Evolutionary conservation across 2,797 vertebrate genomes (phyloP).

Genomic region (Urocyon cinereoargenteus): DNA sequence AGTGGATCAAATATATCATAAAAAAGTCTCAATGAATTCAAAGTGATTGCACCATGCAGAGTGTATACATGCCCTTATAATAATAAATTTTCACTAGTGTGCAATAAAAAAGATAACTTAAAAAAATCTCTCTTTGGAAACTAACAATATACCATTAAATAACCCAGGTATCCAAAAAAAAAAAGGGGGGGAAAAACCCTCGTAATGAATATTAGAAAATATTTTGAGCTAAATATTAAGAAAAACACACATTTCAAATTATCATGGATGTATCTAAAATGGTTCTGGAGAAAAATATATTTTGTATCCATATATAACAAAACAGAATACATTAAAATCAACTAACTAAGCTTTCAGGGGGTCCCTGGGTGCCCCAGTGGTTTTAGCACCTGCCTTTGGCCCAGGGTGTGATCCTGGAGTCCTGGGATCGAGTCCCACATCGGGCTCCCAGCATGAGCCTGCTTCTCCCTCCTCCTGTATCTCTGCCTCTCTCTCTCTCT

Average conservation of each 20-base stretch:
- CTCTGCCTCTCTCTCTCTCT: too few relatives aligned
- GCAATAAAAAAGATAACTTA: background rate
- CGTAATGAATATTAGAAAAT: background rate
- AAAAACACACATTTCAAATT: background rate
- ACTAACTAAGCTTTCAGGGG: background rate
- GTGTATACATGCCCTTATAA: background rate
- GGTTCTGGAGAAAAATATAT: background rate
- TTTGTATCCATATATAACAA: background rate
- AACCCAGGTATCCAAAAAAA: background rate
- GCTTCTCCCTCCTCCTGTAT: too few relatives aligned
- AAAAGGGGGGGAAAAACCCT: background rate
- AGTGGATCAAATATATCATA: background rate
- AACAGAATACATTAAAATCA: background rate
- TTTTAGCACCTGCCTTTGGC: too few relatives aligned
- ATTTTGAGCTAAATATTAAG: background rate
- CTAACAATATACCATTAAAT: background rate
- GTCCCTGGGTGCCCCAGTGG: too few relatives aligned
- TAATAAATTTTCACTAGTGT: background rate
- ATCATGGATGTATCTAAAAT: background rate
- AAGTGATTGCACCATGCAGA: background rate
- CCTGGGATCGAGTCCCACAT: too few relatives aligned
- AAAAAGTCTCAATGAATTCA: conserved; percentile 20
- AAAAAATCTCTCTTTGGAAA: background rate
- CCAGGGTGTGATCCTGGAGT: too few relatives aligned
- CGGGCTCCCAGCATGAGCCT: too few relatives aligned